A percentile compares a stretch with the other conserved stretches of the same genome.
phyloP scores from a whole-genome alignment of 2,888 invertebrate genomes.

The Lasioglossum malachurum region DNA sequence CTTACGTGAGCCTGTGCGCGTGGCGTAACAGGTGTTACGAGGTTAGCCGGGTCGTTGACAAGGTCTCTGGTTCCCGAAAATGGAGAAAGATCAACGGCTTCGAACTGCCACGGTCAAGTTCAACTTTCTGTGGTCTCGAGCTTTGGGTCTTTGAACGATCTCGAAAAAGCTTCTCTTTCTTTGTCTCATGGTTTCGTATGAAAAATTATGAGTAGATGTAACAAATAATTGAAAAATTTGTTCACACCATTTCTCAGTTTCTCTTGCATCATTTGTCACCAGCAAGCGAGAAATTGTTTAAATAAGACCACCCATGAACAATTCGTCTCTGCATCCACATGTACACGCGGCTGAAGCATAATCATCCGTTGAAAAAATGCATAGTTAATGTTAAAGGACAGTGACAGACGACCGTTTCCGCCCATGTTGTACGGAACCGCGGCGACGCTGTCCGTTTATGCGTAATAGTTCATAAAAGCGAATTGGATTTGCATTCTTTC shows the following conservation, averaged over 20 bases:
- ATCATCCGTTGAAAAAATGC: neutral
- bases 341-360: neutral
- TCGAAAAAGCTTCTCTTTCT: neutral
- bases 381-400: neutral
- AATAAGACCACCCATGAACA: neutral
- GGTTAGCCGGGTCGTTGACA: slow-evolving; percentile 74
- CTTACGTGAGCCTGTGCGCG: slow-evolving; percentile 72
- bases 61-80: slow-evolving; percentile 67
- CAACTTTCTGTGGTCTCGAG: slow-evolving; percentile 16
- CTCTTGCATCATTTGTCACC: neutral
- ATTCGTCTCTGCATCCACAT: neutral
- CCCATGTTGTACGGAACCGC: neutral
- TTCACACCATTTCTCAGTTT: neutral
- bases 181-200: neutral
- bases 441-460: neutral
- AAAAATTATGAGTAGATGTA: neutral
- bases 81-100: slow-evolving; percentile 52
- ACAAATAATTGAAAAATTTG: too few species aligned
- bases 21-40: slow-evolving; percentile 75
- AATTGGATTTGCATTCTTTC: slow-evolving; percentile 11
- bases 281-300: neutral
- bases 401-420: neutral
- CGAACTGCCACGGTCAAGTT: slow-evolving; percentile 53
- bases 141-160: neutral
- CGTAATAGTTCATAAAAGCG: neutral